Evolutionary conservation across 2,113 vertebrate species (phyloP).

Genomic region (Salvelinus sp.): DNA sequence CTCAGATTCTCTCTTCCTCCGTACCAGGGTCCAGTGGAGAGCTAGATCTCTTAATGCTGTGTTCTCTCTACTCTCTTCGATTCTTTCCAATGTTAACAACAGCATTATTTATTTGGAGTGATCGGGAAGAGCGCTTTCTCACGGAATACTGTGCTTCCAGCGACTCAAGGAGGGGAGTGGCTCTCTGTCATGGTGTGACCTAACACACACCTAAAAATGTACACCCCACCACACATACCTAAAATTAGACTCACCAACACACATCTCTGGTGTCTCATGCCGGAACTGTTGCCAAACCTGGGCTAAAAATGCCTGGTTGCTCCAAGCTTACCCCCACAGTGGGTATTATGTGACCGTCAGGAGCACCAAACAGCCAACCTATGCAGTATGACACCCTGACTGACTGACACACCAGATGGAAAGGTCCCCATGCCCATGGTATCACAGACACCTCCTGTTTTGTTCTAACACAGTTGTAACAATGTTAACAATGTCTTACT

Average conservation of each 20-base stretch:
- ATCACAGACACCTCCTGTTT: not conserved
- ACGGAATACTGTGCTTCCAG: not conserved
- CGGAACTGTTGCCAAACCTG: not conserved
- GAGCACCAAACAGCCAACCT: not conserved
- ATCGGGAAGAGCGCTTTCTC: not conserved
- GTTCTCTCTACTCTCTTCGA: too few species aligned
- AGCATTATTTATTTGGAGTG: not conserved
- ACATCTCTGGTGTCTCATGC: not conserved
- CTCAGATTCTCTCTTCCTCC: too few species aligned
- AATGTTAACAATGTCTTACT: not conserved
- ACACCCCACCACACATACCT: not conserved
- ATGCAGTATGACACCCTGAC: not conserved
- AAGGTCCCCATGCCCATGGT: slow-evolving; percentile 33
- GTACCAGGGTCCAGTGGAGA: too few species aligned
- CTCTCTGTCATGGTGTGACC: not conserved
- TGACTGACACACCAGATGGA: slow-evolving; percentile 43
- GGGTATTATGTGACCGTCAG: slow-evolving; percentile 47
- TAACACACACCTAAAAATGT: not conserved
- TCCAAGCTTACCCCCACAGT: slow-evolving; percentile 18
- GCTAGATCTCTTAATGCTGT: too few species aligned
- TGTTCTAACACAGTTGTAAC: not conserved
- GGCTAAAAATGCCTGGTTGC: slow-evolving; percentile 24
- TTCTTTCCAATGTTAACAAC: too few species aligned
- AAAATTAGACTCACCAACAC: not conserved
- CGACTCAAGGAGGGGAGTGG: not conserved